These are phyloP conservation scores for Hippopotamyrus pictus DNA, from an alignment of 2,797 vertebrate species.

Conservation along the genomic window DNA sequence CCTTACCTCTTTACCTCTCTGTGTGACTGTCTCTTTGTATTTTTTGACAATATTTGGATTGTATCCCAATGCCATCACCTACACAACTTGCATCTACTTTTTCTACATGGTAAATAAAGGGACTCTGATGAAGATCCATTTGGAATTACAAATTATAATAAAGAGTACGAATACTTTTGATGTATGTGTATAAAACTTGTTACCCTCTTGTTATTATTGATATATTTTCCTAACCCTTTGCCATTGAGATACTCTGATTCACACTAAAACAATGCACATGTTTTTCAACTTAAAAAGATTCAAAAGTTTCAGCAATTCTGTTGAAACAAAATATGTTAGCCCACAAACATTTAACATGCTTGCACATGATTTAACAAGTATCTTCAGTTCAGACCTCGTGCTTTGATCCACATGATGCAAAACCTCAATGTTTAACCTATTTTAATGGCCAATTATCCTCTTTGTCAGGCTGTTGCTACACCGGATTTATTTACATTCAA, in stretches of 20 bases:
- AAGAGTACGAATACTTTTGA: neutral
- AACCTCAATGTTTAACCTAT: neutral
- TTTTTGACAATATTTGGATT: neutral
- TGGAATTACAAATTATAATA: neutral
- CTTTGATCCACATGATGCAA: neutral
- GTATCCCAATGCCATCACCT: neutral
- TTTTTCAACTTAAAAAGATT: neutral
- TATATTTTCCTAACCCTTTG: neutral
- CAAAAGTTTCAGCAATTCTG: neutral
- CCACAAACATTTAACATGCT: neutral
- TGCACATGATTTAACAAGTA: neutral
- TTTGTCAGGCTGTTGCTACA: neutral
- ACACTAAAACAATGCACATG: neutral
- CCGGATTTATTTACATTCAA: neutral
- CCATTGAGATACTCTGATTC: neutral
- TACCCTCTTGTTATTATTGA: neutral
- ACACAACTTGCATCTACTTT: neutral
- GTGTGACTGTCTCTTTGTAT: neutral
- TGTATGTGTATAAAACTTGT: neutral
- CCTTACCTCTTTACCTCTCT: neutral
- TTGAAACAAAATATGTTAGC: neutral
- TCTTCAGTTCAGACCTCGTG: neutral
- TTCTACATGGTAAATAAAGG: neutral
- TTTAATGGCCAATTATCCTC: neutral
- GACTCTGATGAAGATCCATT: neutral